Percentiles rank a stretch among this genome's conserved stretches.
These are phyloP conservation scores for Cephus pygmeus DNA, from an alignment of 2,888 invertebrate genomes.

Conservation along the genomic window DNA sequence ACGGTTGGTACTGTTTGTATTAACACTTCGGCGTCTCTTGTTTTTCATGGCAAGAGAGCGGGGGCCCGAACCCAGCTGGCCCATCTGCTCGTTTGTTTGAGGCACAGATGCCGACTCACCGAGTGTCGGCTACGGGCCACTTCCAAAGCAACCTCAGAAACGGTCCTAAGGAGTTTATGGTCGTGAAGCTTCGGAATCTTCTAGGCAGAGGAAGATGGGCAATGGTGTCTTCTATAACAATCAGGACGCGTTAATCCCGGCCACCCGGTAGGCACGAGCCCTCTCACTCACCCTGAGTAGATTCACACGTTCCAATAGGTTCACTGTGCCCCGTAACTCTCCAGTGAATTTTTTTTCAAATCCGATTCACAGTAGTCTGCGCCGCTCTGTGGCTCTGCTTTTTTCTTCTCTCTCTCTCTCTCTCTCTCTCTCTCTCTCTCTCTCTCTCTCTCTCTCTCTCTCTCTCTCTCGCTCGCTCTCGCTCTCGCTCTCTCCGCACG, in stretches of 20 bases:
- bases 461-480: constrained; percentile 10
- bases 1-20: neutral
- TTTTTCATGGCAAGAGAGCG: neutral
- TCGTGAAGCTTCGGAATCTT: neutral
- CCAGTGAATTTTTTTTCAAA: constrained; percentile 50
- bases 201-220: neutral
- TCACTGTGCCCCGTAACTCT: constrained; percentile 32
- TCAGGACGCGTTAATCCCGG: neutral
- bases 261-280: neutral
- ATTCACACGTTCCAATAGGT: constrained; percentile 19
- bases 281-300: constrained; percentile 4
- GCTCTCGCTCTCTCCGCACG: constrained; percentile 15
- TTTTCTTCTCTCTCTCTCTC: constrained; percentile 9
- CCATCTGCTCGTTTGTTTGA: constrained; percentile 15
- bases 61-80: neutral
- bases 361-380: constrained; percentile 44
- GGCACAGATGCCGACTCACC: constrained; percentile 13
- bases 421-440: neutral
- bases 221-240: neutral
- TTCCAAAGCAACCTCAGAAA: neutral
- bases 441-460: neutral
- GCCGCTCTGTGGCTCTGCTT: constrained; percentile 17
- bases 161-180: neutral
- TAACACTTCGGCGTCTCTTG: neutral
- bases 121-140: neutral